Evolutionary conservation across 2,797 vertebrate species (phyloP).

Genomic region (Rhincodon typus): DNA sequence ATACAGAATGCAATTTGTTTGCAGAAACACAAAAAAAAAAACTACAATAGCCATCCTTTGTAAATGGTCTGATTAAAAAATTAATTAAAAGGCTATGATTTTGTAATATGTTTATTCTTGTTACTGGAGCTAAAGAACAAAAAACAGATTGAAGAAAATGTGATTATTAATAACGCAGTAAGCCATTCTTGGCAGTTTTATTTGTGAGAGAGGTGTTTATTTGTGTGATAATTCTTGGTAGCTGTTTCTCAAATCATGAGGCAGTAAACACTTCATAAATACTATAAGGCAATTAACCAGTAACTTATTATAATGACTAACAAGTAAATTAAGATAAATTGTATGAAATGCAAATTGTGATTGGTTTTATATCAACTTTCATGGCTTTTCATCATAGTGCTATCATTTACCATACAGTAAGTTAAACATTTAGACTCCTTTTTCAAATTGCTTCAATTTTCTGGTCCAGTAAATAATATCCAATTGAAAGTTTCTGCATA

Average conservation of each 20-base stretch:
- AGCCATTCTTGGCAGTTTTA: constrained; percentile 32
- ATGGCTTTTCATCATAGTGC: background rate
- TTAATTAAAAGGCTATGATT: background rate
- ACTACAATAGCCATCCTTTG: background rate
- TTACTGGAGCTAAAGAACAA: background rate
- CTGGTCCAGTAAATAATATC: constrained; percentile 36
- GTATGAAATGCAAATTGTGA: background rate
- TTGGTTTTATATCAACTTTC: background rate
- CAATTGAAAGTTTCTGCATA: constrained; percentile 39
- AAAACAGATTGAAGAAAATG: background rate
- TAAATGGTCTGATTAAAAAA: background rate
- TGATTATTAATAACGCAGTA: background rate
- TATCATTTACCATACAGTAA: background rate
- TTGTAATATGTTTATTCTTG: constrained; percentile 14
- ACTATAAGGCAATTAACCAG: constrained; percentile 1
- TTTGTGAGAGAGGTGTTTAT: constrained; percentile 21
- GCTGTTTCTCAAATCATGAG: background rate
- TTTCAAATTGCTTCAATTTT: constrained; percentile 39
- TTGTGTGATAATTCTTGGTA: constrained; percentile 9
- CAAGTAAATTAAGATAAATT: constrained; percentile 28
- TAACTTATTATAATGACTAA: background rate
- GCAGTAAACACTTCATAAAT: constrained; percentile 32
- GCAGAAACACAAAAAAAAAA: background rate
- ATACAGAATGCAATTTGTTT: background rate
- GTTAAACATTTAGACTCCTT: background rate